Conservation (phyloP, 23 tunicate genomes). For the Styela clava region DNA sequence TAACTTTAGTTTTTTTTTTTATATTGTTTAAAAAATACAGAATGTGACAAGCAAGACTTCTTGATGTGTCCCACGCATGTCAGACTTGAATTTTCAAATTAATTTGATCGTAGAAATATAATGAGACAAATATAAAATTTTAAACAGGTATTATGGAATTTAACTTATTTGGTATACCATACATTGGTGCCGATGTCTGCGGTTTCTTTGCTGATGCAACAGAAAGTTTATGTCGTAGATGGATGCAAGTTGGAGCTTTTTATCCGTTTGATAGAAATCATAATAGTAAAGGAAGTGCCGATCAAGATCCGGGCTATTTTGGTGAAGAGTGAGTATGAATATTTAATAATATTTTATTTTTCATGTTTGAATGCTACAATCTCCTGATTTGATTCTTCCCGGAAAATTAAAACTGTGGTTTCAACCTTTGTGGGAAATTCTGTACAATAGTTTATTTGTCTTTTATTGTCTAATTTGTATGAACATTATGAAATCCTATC, state of each 20-base stretch:
- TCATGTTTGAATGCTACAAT: not conserved
- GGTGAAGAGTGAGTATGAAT: constrained; percentile 56
- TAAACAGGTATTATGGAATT: constrained; percentile 92
- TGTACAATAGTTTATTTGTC: too few species aligned
- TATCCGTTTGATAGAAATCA: constrained; percentile 93
- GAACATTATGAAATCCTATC: too few species aligned
- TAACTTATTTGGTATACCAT: constrained; percentile 88
- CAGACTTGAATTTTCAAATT: too few species aligned
- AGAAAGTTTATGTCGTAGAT: constrained; percentile 83
- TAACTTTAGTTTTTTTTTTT: too few species aligned
- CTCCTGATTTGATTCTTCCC: not conserved
- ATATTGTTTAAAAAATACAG: too few species aligned
- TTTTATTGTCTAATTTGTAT: too few species aligned
- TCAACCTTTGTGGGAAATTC: too few species aligned
- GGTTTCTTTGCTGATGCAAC: constrained; percentile 90
- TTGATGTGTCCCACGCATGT: too few species aligned
- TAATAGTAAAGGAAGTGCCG: constrained; percentile 57
- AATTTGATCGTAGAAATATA: too few species aligned
- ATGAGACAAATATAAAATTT: too few species aligned
- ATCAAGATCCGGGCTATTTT: constrained; percentile 97
- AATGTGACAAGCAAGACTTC: too few species aligned
- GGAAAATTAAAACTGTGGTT: not conserved
- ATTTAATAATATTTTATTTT: too few species aligned
- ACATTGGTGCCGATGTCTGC: constrained; percentile 97
- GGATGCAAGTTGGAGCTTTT: constrained; percentile 99